Evolutionary conservation across 2,888 invertebrate species (phyloP), one percentile per base, ranked within the genome.

Genomic region (Amblyjoppa fuscipennis): DNA sequence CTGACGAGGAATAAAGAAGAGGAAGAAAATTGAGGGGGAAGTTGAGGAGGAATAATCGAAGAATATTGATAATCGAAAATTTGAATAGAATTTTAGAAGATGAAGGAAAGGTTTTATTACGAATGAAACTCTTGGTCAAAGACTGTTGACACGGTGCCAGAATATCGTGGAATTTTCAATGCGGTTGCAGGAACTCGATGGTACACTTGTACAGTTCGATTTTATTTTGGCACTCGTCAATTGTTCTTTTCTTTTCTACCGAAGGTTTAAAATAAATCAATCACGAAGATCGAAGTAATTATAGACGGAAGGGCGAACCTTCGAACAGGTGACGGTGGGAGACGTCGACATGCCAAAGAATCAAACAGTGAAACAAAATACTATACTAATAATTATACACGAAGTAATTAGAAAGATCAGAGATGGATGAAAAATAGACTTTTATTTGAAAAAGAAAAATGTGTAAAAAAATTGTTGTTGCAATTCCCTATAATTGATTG

Each of bases 281-380:
- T 78, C 49, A 38, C 13, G 25, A 66, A 51, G 41, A 45, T 66
- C 70, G 69, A 74, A 49, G 69, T 82, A 49, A 81, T 82, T 20
- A 28, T 9, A 38, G 53, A 41, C 20, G 7, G 69, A 28, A 45
- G 45, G 66, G 20, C 51, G 20, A n/a, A 31, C 53, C 31, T 68
- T 68, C 68, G 59, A 51, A 51, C 3, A 31, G n/a, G 28, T 77
- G 66, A 68, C 77, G 53, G 34, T 13, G 66, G 38, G n/a, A 13
- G 25, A 64, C 61, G 81, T 68, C 76, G 66, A 82, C 76, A 76
- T 82, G 82, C 79, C 82, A 76, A 79, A 79, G 74, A 80, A 83
- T 80, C 83, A 83, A 83, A 83, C 73, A 61, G 13, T 77, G 71
- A 77, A 34, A 41, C 73, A 77, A 77, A 77, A 74, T 41, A 45